A percentile compares a stretch with the other conserved stretches of the same genome.
Evolutionary conservation across 2,113 vertebrate species (phyloP).

Genomic region (Potamarius usumacintae): DNA sequence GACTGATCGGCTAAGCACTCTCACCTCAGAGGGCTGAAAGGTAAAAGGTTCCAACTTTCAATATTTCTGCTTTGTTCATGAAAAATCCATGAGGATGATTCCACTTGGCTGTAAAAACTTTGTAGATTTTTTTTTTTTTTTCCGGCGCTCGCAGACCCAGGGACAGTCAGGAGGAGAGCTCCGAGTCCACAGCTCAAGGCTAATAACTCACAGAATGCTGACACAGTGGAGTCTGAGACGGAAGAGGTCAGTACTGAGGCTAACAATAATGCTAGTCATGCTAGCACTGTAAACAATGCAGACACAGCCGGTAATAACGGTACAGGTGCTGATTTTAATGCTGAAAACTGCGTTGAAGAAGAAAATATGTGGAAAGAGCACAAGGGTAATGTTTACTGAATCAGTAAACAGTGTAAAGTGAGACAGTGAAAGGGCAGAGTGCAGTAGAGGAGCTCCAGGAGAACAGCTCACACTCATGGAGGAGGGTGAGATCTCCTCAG

Average conservation of each 20-base stretch:
- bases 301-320: neutral
- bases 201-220: neutral
- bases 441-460: neutral
- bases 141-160: no score
- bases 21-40: neutral
- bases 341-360: no score
- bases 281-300: neutral
- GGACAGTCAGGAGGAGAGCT: neutral
- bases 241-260: neutral
- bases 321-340: neutral
- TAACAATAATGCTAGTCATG: neutral
- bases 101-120: neutral
- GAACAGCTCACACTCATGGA: neutral
- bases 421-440: no score
- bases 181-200: neutral
- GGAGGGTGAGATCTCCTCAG: neutral
- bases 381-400: no score
- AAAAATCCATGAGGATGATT: neutral
- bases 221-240: neutral
- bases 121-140: no score
- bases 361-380: no score
- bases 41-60: neutral
- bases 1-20: slow-evolving; percentile 14
- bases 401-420: no score
- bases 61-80: neutral